Evolutionary conservation across 2,113 vertebrate genomes (phyloP), one percentile per base, ranked within the genome.

Genomic region (Eulacestoma nigropectus): DNA sequence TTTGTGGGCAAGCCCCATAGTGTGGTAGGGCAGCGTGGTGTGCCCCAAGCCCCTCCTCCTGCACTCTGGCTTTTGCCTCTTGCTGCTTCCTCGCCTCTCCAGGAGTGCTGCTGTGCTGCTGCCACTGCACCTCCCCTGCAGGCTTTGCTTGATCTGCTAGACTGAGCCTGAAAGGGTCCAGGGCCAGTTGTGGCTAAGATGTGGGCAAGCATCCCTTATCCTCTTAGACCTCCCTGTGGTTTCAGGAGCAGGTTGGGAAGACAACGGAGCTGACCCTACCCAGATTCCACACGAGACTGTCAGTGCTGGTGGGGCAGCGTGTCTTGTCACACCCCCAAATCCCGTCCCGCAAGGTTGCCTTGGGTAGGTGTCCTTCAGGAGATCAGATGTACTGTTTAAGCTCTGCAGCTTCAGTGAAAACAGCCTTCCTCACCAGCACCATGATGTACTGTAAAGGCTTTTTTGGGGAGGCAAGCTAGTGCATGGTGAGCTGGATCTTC

Each of bases 341-440:
- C 41, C 78, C 0, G 0, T 5, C 33, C 30, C 0, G 0, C 25
- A 20, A 12, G 2, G 8, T 30, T 64, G 37, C 33, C 33, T 72
- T 65, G 27, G 10, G 13, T 35, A 44, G 10, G 35, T 2, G 2
- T 55, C 62, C 26, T 37, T 50, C 72, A 56, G 68, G 44, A 72
- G 16, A 49, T 84, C 35, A n/a, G 21, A 9, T 64, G 35, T 21
- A 6, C 18, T 30, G 4, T 35, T 75, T 6, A 44, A 44, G 25
- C 3, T 3, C 80, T 57, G 42, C 26, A 53, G 44, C 20, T 84
- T 33, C 23, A 59, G 49, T 13, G 27, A 72, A 22, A 42, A 23
- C 39, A 37, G 25, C 11, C 30, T 72, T 72, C 44, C 64, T 64
- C 84, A 73, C 8, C 29, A 59, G n/a, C 11, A 30, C 4, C 11